These are phyloP conservation scores for Prunella strophiata DNA, from an alignment of 2,797 vertebrate genomes.

Conservation along the genomic window DNA sequence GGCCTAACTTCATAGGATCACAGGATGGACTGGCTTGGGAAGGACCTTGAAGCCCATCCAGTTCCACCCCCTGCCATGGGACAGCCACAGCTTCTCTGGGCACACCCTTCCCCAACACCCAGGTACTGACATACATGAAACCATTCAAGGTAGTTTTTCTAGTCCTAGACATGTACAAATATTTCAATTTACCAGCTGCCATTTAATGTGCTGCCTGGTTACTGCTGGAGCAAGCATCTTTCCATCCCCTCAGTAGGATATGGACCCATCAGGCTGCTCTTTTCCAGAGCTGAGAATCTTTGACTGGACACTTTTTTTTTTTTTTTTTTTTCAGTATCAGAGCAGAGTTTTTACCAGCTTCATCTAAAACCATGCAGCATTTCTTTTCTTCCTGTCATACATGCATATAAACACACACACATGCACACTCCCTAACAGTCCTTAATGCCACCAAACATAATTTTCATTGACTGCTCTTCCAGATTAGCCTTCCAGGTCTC, in stretches of 20 bases:
- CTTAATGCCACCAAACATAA: neutral
- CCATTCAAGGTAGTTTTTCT: neutral
- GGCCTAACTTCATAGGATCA: neutral
- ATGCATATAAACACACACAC: neutral
- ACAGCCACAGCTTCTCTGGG: neutral
- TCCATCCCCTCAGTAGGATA: neutral
- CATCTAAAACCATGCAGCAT: neutral
- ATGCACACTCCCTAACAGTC: neutral
- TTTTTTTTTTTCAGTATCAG: neutral
- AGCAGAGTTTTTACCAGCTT: neutral
- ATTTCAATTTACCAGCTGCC: neutral
- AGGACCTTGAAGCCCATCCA: neutral
- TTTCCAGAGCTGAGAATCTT: neutral
- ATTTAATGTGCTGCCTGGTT: neutral
- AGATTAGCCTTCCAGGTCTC: slow-evolving; percentile 1
- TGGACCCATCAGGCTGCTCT: neutral
- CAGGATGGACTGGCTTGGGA: neutral
- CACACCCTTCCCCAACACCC: accelerated
- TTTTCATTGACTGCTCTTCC: slow-evolving; percentile 8
- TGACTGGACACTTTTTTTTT: neutral
- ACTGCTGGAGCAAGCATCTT: neutral
- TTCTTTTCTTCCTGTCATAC: neutral
- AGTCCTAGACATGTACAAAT: neutral
- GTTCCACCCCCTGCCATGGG: neutral
- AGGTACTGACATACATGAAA: neutral